A percentile compares a stretch with the other conserved stretches of the same genome.
These are phyloP conservation scores for Peromyscus attwateri DNA, from an alignment of 2,797 vertebrate genomes.

Conservation along the genomic window DNA sequence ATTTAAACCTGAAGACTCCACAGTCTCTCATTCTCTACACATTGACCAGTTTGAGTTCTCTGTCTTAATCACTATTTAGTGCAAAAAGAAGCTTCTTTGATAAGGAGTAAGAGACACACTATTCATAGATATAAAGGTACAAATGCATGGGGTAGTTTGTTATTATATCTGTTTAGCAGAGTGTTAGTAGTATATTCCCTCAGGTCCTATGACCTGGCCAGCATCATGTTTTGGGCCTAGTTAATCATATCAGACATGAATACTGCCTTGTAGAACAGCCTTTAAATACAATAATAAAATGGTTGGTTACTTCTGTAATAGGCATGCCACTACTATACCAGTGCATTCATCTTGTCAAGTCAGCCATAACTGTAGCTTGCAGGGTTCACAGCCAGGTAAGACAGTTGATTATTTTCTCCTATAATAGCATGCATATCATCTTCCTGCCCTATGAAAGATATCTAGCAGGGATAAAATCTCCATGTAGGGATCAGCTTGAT, in stretches of 20 bases:
- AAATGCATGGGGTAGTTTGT: not conserved
- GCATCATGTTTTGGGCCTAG: not conserved
- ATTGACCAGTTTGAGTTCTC: not conserved
- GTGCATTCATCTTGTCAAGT: not conserved
- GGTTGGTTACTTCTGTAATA: not conserved
- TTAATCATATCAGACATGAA: not conserved
- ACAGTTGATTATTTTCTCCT: not conserved
- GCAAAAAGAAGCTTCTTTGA: not conserved
- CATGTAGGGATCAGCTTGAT: not conserved
- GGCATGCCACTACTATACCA: not conserved
- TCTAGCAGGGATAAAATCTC: not conserved
- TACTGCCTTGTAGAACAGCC: not conserved
- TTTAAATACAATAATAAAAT: not conserved
- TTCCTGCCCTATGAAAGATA: not conserved
- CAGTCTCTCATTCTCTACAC: not conserved
- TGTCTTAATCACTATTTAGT: not conserved
- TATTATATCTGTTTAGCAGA: not conserved
- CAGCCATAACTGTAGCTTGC: not conserved
- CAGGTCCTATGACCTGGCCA: no score
- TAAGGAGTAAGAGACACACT: not conserved
- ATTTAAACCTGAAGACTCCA: not conserved
- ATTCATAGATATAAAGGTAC: no score
- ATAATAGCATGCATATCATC: not conserved
- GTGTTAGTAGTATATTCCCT: not conserved
- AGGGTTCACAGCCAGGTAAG: not conserved